Conservation (phyloP, 2,113 vertebrate genomes). For the Takifugu flavidus region DNA sequence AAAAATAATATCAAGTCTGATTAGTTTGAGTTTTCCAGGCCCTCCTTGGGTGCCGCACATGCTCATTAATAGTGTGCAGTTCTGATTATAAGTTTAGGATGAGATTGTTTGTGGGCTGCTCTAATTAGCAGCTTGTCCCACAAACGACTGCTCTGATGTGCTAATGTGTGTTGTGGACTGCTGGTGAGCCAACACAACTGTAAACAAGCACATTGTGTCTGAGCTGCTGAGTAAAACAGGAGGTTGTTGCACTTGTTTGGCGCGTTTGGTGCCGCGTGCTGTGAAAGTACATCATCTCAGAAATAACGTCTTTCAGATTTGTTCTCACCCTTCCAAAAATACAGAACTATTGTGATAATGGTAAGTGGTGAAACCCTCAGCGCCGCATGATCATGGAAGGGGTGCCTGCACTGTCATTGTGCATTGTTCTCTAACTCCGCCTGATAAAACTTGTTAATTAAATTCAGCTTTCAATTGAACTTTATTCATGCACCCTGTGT, state of each 20-base stretch:
- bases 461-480: too few relatives aligned
- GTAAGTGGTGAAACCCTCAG: too few relatives aligned
- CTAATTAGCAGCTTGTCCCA: slow-evolving; percentile 57
- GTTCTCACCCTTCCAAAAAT: too few relatives aligned
- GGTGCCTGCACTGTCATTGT: too few relatives aligned
- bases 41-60: slow-evolving; percentile 14
- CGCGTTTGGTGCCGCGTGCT: too few relatives aligned
- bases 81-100: slow-evolving; percentile 29
- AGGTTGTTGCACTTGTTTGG: slow-evolving; percentile 3
- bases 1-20: slow-evolving; percentile 1
- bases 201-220: slow-evolving; percentile 41
- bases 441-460: too few relatives aligned
- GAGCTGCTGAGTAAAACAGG: slow-evolving; percentile 8
- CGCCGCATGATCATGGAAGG: too few relatives aligned
- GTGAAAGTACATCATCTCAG: too few relatives aligned
- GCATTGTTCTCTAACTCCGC: too few relatives aligned
- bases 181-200: slow-evolving; percentile 20
- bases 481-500: too few relatives aligned
- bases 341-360: too few relatives aligned
- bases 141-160: slow-evolving; percentile 49
- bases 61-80: slow-evolving; percentile 22
- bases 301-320: too few relatives aligned
- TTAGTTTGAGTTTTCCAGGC: slow-evolving; percentile 2
- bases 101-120: slow-evolving; percentile 36
- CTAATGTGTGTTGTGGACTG: slow-evolving; percentile 39